phyloP scores from a whole-genome alignment of 1,140 invertebrate genomes.

The Stratiolaelaps scimitus region DNA sequence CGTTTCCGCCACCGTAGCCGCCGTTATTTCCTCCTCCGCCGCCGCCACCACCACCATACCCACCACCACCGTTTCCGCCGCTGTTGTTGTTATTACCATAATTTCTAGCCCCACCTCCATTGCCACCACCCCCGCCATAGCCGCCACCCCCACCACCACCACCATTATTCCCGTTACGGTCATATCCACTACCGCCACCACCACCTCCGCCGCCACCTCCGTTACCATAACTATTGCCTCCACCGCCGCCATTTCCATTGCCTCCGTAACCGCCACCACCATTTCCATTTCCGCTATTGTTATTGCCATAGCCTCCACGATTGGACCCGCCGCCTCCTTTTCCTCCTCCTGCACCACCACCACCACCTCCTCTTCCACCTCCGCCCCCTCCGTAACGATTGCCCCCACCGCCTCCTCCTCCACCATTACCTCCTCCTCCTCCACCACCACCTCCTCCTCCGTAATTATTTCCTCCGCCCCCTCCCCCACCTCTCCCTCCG shows the following conservation, averaged over 20 bases:
- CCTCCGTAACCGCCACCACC: slow-evolving; percentile 1
- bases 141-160: neutral
- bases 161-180: neutral
- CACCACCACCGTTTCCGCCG: neutral
- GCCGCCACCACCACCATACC: slow-evolving; percentile 1
- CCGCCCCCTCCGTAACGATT: too few species aligned
- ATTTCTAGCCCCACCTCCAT: neutral
- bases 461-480: slow-evolving; percentile 19
- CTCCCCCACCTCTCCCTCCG: slow-evolving; percentile 1
- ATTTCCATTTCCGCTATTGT: neutral
- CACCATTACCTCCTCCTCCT: too few species aligned
- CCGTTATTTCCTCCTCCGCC: neutral
- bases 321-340: too few species aligned
- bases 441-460: too few species aligned
- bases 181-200: neutral
- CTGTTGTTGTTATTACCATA: neutral
- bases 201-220: slow-evolving; percentile 12
- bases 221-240: too few species aligned
- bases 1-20: neutral
- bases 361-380: too few species aligned
- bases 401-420: too few species aligned
- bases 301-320: neutral
- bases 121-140: neutral
- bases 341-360: neutral
- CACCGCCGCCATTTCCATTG: neutral